Percentiles rank a stretch among this genome's conserved stretches.
Conservation (phyloP, 2,888 invertebrate genomes). For the Punctoribates punctum region DNA sequence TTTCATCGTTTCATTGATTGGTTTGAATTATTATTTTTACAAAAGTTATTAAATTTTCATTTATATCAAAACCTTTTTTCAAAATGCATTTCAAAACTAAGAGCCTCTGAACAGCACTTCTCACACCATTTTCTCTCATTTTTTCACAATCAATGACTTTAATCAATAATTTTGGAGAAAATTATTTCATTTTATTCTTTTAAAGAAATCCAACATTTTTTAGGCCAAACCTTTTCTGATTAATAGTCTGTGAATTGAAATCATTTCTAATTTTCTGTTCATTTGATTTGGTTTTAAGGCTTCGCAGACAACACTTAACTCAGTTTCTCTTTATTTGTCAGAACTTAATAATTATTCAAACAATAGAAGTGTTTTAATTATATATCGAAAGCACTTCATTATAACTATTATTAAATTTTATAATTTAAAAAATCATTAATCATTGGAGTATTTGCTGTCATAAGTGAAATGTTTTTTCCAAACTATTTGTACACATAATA, state of each 20-base stretch:
- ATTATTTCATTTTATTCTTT: background rate
- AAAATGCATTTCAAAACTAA: background rate
- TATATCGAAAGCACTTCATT: background rate
- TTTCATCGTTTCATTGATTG: slow-evolving; percentile 37
- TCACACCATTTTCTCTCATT: background rate
- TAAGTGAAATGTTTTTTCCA: background rate
- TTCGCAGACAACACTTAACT: slow-evolving; percentile 10
- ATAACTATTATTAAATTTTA: slow-evolving; percentile 9
- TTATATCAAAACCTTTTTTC: slow-evolving; percentile 18
- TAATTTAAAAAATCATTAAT: slow-evolving; percentile 33
- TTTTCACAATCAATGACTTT: slow-evolving; percentile 10
- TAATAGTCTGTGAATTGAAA: background rate
- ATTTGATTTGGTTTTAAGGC: background rate
- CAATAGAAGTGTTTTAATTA: slow-evolving; percentile 29
- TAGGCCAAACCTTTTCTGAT: background rate
- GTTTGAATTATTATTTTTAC: slow-evolving; percentile 28
- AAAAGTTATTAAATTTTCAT: slow-evolving; percentile 30
- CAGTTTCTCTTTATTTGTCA: background rate
- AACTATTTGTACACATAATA: slow-evolving; percentile 18
- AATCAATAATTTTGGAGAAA: slow-evolving; percentile 1
- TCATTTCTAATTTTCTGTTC: background rate
- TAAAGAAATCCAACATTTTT: background rate
- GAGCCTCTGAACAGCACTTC: no score
- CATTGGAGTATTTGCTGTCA: slow-evolving; percentile 26
- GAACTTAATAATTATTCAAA: background rate